Conservation (phyloP, 2,113 vertebrate genomes). For the Phaethornis superciliosus region DNA sequence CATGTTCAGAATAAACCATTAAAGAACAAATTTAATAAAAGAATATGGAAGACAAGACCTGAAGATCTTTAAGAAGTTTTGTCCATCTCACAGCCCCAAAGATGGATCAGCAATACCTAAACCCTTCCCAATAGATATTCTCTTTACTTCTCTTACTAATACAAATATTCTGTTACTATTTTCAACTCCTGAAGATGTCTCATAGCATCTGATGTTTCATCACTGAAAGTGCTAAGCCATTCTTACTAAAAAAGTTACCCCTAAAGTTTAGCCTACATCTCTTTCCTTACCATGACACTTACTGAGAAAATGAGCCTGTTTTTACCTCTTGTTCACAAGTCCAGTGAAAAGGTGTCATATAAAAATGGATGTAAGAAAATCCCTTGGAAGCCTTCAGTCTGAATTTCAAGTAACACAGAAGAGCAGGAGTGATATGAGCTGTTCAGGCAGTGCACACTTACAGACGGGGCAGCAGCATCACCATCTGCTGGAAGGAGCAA, state of each 20-base stretch:
- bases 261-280: not conserved
- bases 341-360: conserved; percentile 11
- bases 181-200: not conserved
- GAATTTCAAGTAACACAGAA: conserved; percentile 24
- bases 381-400: conserved; percentile 44
- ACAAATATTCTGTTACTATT: not conserved
- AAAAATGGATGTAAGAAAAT: conserved; percentile 54
- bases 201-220: not conserved
- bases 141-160: not conserved
- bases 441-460: not conserved
- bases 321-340: conserved; percentile 48
- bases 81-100: not conserved
- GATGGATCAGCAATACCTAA: not conserved
- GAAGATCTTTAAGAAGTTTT: not conserved
- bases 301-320: conserved; percentile 30
- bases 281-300: not conserved
- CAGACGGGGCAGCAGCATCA: conserved; percentile 28
- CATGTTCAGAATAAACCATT: conserved; percentile 8
- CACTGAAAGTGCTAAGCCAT: not conserved
- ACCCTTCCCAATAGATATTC: not conserved
- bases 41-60: not conserved
- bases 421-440: conserved; percentile 6
- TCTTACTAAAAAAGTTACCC: not conserved
- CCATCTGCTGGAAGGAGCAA: conserved; percentile 43
- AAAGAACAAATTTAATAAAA: not conserved